Evolutionary conservation across 2,113 vertebrate genomes (phyloP), one percentile per base, ranked within the genome.

Genomic region (Cottus gobio): DNA sequence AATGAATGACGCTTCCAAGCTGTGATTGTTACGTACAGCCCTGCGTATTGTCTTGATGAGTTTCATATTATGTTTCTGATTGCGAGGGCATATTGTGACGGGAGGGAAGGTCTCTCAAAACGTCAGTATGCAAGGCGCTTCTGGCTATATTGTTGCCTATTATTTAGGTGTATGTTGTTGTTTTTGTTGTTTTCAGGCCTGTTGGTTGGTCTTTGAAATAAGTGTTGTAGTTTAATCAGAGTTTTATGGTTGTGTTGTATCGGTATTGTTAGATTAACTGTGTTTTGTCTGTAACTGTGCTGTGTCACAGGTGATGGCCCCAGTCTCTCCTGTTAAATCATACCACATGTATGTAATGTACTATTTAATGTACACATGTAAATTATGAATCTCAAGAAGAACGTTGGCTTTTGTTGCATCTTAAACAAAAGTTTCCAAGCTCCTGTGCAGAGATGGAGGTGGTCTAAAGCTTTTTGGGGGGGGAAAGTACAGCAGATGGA

Each of bases 401-500:
- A 52, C 12, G 15, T 30, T 6, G 22, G n/a, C 28, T 70, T 69
- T 28, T 64, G 54, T 16, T 65, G 13, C 42, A 10, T 26, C n/a
- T 68, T 31, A 11, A 60, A 11, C 65, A 44, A 64, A 76, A 31
- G 13, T 57, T 76, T 61, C 8, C 67, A 52, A 65, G 44, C 36
- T 65, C 37, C 34, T 34, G 67, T 34, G 68, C 52, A 50, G 57
- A 68, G 36, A 72, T 11, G 34, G 60, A n/a, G 56, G 24, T 42
- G 44, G 62, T 48, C 56, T 31, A 68, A 42, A 46, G 28, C 2
- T 79, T 26, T 65, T 39, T 39, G 39, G 39, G 39, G 15, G 10
- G 30, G 46, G 37, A 39, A n/a, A 31, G 15, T 39, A 50, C 36
- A 58, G 31, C 20, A 79, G 24, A 39, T 52, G 28, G 24, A 56